Evolutionary conservation across 2,888 invertebrate genomes (phyloP).

Genomic region (Scaptomyza reducta): DNA sequence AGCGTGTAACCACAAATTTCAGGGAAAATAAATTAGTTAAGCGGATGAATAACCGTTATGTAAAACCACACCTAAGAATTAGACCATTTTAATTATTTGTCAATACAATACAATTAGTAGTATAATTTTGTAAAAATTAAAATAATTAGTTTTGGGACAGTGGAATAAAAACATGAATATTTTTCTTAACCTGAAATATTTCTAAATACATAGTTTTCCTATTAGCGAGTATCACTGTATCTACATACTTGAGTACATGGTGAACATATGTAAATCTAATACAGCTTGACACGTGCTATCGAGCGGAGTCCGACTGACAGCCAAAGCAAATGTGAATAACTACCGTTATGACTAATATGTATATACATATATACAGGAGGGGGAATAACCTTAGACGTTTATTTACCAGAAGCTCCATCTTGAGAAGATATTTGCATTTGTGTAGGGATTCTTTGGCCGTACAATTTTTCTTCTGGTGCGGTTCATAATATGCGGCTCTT

Average conservation of each 20-base stretch:
- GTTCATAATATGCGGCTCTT: slow-evolving; percentile 75
- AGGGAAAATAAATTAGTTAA: not conserved
- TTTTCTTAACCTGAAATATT: too few relatives aligned
- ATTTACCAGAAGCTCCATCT: slow-evolving; percentile 88
- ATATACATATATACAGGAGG: not conserved
- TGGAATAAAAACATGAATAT: too few relatives aligned
- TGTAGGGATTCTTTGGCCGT: slow-evolving; percentile 87
- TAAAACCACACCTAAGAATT: not conserved
- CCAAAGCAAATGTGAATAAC: slow-evolving; percentile 14
- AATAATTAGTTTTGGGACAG: too few relatives aligned
- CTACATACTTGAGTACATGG: not conserved
- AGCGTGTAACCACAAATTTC: slow-evolving; percentile 1
- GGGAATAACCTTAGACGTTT: slow-evolving; percentile 4
- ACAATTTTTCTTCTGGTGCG: slow-evolving; percentile 84
- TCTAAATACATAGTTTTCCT: too few relatives aligned
- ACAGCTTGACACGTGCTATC: slow-evolving; percentile 49
- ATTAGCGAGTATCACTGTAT: too few relatives aligned
- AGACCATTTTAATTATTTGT: not conserved
- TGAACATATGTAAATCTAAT: slow-evolving; percentile 15
- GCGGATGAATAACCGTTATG: slow-evolving; percentile 30
- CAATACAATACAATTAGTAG: not conserved
- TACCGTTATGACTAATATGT: slow-evolving; percentile 48
- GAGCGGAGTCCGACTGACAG: slow-evolving; percentile 1
- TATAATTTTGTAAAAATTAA: not conserved
- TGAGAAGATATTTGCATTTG: slow-evolving; percentile 87